phyloP scores from a whole-genome alignment of 2,797 vertebrate species.

The Ceryle rudis region DNA sequence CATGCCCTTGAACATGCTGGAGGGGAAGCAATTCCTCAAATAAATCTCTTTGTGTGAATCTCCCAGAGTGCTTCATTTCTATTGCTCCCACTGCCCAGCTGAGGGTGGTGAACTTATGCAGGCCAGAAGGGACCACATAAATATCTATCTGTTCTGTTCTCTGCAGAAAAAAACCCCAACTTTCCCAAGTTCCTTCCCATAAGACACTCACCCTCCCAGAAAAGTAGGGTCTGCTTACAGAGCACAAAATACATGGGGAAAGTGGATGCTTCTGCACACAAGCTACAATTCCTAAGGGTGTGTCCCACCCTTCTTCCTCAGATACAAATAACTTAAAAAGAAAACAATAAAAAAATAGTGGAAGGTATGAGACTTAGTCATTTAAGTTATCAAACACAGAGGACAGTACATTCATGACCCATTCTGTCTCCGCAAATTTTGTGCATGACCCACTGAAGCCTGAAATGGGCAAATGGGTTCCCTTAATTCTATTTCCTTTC shows the following conservation, averaged over 20 bases:
- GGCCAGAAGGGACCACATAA: neutral
- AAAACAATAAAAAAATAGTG: neutral
- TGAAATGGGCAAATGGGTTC: neutral
- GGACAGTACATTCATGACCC: neutral
- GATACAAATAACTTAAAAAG: neutral
- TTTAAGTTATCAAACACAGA: neutral
- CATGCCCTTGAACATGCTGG: neutral
- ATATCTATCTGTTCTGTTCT: neutral
- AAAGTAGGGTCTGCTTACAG: neutral
- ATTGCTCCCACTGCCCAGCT: neutral
- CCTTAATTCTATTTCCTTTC: neutral
- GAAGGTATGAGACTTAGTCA: neutral
- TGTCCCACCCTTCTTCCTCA: neutral
- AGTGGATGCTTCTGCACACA: neutral
- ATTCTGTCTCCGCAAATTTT: neutral
- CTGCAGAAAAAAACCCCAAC: neutral
- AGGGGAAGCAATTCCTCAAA: neutral
- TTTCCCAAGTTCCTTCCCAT: neutral
- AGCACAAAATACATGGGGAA: rapidly evolving
- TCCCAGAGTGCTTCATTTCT: neutral
- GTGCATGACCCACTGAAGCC: neutral
- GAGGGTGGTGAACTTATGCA: neutral
- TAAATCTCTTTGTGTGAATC: neutral
- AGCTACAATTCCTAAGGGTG: neutral
- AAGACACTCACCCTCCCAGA: neutral